phyloP scores from a whole-genome alignment of 1,140 invertebrate species.

The Procambarus virginalis region DNA sequence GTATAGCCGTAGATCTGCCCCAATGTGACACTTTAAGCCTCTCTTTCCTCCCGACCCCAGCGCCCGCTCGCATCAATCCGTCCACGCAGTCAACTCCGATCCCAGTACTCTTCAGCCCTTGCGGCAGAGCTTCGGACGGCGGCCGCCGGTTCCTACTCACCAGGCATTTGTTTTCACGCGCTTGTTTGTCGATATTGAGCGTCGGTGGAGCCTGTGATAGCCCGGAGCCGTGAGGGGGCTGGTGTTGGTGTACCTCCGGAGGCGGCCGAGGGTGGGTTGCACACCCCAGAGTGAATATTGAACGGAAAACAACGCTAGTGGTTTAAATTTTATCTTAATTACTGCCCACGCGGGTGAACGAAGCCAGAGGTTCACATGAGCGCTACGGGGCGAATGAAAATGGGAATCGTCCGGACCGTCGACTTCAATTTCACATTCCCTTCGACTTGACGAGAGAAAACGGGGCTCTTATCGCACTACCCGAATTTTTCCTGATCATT shows the following conservation, averaged over 20 bases:
- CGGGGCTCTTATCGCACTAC: conserved; percentile 66
- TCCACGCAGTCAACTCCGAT: conserved; percentile 60
- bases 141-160: conserved; percentile 15
- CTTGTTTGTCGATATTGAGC: neutral
- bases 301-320: conserved; percentile 24
- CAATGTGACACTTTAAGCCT: conserved; percentile 68
- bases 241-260: neutral
- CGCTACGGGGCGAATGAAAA: conserved; percentile 60
- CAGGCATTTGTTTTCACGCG: conserved; percentile 49
- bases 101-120: conserved; percentile 62
- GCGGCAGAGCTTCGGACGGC: conserved; percentile 56
- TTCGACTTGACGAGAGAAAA: conserved; percentile 67
- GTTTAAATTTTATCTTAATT: conserved; percentile 65
- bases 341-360: conserved; percentile 63
- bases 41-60: conserved; percentile 63
- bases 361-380: conserved; percentile 58
- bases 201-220: neutral
- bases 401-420: conserved; percentile 63
- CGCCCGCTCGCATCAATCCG: conserved; percentile 57
- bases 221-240: neutral
- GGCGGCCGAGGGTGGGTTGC: neutral
- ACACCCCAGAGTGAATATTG: conserved; percentile 33
- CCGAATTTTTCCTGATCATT: conserved; percentile 68
- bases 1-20: conserved; percentile 67
- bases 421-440: conserved; percentile 68